phyloP scores from a whole-genome alignment of 2,113 vertebrate species.

The Amphiprion percula region DNA sequence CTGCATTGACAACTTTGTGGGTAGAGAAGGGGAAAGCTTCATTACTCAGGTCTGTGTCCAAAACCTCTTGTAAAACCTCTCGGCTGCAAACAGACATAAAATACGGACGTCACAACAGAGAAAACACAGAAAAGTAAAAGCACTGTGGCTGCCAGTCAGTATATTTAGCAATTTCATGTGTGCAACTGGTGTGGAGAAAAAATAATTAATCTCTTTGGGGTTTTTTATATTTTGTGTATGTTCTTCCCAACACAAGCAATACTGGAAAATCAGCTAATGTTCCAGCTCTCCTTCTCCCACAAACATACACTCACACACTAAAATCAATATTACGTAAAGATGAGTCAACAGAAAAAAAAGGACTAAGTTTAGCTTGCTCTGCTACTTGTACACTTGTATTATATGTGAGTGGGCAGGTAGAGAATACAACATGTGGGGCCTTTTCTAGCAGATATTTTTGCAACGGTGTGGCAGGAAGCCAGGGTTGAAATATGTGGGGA shows the following conservation, averaged over 20 bases:
- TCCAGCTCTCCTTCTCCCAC: constrained; percentile 30
- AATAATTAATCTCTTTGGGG: neutral
- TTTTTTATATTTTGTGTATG: neutral
- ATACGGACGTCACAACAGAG: neutral
- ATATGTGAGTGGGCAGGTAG: constrained; percentile 62
- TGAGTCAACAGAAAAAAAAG: constrained; percentile 68
- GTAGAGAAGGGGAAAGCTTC: constrained; percentile 95
- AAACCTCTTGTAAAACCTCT: constrained; percentile 90
- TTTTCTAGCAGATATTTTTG: constrained; percentile 56
- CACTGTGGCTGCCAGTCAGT: neutral
- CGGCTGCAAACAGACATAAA: constrained; percentile 82
- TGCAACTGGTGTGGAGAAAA: neutral
- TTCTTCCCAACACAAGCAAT: neutral
- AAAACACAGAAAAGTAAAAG: neutral
- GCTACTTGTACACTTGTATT: constrained; percentile 37
- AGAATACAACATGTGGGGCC: constrained; percentile 49
- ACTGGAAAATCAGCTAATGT: constrained; percentile 6
- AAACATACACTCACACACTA: constrained; percentile 27
- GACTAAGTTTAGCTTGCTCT: constrained; percentile 66
- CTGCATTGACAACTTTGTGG: constrained; percentile 88
- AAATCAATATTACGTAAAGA: constrained; percentile 77
- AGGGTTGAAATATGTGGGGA: constrained; percentile 57
- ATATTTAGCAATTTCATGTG: neutral
- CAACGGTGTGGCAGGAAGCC: constrained; percentile 33
- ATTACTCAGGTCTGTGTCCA: constrained; percentile 91